phyloP scores from a whole-genome alignment of 2,797 vertebrate genomes.

The Danio tinwini region DNA sequence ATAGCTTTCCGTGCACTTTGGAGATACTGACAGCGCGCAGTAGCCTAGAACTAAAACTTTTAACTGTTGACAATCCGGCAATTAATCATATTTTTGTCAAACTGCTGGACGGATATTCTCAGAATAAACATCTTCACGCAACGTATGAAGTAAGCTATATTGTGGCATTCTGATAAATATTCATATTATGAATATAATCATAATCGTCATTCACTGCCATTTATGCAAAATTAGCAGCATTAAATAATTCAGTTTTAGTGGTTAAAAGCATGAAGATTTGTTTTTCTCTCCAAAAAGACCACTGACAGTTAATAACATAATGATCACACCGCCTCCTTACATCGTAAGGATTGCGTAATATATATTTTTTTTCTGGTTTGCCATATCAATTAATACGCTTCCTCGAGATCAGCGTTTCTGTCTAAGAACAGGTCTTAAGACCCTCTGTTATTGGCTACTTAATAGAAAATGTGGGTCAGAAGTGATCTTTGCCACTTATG shows the following conservation, averaged over 20 bases:
- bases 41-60: slow-evolving; percentile 2
- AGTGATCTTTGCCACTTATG: slow-evolving; percentile 50
- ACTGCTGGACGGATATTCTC: background rate
- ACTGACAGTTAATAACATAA: slow-evolving; percentile 22
- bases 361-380: background rate
- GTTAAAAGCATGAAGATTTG: slow-evolving; percentile 5
- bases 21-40: slow-evolving; percentile 16
- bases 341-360: slow-evolving; percentile 25
- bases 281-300: background rate
- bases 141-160: background rate
- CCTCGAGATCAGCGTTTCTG: slow-evolving; percentile 28
- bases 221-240: background rate
- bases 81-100: background rate
- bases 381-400: background rate
- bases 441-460: slow-evolving; percentile 40
- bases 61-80: background rate
- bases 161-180: background rate
- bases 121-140: background rate
- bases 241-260: slow-evolving; percentile 3
- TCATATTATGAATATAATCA: background rate
- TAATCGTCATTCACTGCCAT: background rate
- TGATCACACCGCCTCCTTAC: slow-evolving; percentile 15
- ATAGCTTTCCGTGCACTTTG: background rate
- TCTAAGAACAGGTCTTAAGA: slow-evolving; percentile 39
- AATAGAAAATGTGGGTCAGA: slow-evolving; percentile 57